Evolutionary conservation across 1,140 invertebrate species (phyloP).

Genomic region (Portunus trituberculatus): DNA sequence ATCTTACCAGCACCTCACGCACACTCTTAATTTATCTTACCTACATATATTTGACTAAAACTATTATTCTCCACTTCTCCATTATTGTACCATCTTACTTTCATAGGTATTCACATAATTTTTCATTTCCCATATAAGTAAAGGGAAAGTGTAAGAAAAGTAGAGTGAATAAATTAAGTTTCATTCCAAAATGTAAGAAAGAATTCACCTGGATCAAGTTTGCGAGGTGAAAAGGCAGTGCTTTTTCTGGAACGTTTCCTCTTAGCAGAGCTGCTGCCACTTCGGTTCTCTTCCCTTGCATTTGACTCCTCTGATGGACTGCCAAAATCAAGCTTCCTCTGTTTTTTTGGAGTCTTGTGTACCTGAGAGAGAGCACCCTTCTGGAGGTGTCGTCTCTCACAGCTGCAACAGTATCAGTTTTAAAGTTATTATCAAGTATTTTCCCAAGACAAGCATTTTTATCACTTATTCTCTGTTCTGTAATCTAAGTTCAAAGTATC

Average conservation of each 20-base stretch:
- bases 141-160: neutral
- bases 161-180: neutral
- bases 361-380: neutral
- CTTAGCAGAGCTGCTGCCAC: neutral
- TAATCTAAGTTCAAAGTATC: neutral
- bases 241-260: neutral
- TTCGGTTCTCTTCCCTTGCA: neutral
- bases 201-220: neutral
- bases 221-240: neutral
- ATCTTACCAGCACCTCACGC: too few relatives aligned
- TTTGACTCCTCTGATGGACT: neutral
- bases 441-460: neutral
- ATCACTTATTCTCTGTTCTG: neutral
- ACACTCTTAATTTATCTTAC: too few relatives aligned
- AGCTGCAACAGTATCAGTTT: slow-evolving; percentile 32
- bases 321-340: slow-evolving; percentile 47
- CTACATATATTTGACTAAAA: neutral
- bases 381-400: slow-evolving; percentile 46
- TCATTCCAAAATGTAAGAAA: neutral
- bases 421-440: neutral
- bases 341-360: slow-evolving; percentile 63
- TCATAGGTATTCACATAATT: neutral
- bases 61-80: neutral
- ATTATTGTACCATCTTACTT: neutral
- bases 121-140: neutral